These are phyloP conservation scores for Psittacula derbiana DNA, from an alignment of 2,797 vertebrate genomes.

Conservation along the genomic window DNA sequence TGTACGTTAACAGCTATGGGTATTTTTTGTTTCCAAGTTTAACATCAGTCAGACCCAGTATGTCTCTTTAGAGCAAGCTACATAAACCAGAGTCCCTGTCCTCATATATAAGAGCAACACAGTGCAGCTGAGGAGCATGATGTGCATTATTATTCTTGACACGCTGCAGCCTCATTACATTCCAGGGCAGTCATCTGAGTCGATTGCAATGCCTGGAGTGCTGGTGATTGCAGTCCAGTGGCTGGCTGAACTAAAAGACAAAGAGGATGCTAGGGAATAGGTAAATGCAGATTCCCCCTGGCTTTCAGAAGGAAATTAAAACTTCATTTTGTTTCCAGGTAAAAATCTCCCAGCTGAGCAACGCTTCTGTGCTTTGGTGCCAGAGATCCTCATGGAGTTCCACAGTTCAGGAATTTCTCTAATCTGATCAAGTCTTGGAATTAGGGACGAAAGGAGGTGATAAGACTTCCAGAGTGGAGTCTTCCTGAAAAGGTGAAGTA, in stretches of 20 bases:
- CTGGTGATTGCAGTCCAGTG: background rate
- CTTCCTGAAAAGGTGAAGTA: background rate
- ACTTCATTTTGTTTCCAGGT: background rate
- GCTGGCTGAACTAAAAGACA: background rate
- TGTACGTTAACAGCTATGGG: background rate
- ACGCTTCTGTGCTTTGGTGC: background rate
- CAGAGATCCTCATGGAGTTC: background rate
- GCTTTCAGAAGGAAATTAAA: background rate
- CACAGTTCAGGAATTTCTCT: background rate
- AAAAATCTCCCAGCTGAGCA: background rate
- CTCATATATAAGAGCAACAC: background rate
- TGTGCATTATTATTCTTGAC: background rate
- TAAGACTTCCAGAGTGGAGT: background rate
- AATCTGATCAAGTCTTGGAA: background rate
- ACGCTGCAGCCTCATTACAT: background rate
- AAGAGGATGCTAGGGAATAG: background rate
- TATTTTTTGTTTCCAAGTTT: background rate
- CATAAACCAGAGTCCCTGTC: background rate
- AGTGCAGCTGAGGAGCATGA: background rate
- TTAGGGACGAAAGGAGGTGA: background rate
- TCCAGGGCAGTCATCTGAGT: background rate
- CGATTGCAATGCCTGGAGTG: background rate
- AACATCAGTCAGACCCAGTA: background rate
- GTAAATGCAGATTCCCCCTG: background rate
- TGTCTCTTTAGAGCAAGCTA: background rate